A percentile compares a stretch with the other conserved stretches of the same genome.
Conservation (phyloP, 2,797 vertebrate species). For the Pteropus rufus region DNA sequence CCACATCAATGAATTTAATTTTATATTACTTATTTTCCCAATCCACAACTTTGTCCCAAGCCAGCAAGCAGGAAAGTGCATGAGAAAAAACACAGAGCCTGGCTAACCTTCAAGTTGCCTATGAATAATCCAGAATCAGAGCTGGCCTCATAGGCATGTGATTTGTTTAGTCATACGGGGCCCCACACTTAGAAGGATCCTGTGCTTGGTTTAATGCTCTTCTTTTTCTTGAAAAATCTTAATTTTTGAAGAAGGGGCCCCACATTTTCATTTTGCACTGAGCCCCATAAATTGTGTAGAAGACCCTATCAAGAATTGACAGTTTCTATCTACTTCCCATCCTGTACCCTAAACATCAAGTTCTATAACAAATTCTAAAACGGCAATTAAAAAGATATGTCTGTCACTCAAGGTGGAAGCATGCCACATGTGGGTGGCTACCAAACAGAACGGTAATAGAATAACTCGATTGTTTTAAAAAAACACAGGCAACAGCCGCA, state of each 20-base stretch:
- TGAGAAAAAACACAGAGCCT: neutral
- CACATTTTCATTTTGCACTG: neutral
- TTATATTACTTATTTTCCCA: neutral
- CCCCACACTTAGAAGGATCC: neutral
- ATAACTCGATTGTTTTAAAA: slow-evolving; percentile 44
- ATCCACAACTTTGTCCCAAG: neutral
- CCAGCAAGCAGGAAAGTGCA: neutral
- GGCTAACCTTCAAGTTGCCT: neutral
- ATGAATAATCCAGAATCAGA: neutral
- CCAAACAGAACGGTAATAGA: slow-evolving; percentile 40
- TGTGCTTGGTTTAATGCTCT: neutral
- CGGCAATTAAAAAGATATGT: slow-evolving; percentile 7
- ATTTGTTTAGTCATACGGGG: neutral
- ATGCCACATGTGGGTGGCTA: slow-evolving; percentile 7
- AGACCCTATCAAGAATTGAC: neutral
- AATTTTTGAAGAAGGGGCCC: neutral
- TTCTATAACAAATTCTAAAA: slow-evolving; percentile 47
- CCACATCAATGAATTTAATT: neutral
- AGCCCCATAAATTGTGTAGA: neutral
- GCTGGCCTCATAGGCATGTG: neutral
- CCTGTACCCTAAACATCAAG: neutral
- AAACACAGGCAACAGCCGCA: neutral
- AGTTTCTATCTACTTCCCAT: neutral
- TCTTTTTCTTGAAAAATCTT: neutral
- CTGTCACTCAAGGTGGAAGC: slow-evolving; percentile 32